These are phyloP conservation scores for Sepiola atlantica DNA, from an alignment of 2,888 invertebrate genomes.

Conservation along the genomic window DNA sequence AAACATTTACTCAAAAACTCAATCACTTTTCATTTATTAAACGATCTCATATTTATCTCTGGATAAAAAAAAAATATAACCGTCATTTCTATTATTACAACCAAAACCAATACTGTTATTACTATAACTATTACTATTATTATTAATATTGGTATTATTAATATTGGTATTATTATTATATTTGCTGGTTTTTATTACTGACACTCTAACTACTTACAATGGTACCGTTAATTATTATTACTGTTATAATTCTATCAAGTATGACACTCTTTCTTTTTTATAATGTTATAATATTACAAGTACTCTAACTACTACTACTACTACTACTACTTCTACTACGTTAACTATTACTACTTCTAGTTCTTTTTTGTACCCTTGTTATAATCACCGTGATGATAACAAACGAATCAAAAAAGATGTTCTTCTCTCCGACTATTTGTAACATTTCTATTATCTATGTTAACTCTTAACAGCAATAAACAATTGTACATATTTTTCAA, in stretches of 20 bases:
- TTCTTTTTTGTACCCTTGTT: conserved; percentile 6
- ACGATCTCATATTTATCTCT: neutral
- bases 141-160: conserved; percentile 8
- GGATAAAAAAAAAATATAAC: neutral
- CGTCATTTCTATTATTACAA: neutral
- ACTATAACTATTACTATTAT: neutral
- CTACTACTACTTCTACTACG: neutral
- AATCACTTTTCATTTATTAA: conserved; percentile 32
- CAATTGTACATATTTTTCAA: conserved; percentile 44
- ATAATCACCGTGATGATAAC: neutral
- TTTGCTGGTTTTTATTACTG: neutral
- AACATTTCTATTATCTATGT: conserved; percentile 32
- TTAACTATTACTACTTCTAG: neutral
- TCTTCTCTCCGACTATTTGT: neutral
- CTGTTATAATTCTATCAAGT: neutral
- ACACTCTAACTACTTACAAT: neutral
- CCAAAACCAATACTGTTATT: neutral
- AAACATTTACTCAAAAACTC: neutral
- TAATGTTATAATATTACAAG: neutral
- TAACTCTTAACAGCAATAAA: conserved; percentile 44
- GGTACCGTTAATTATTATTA: neutral
- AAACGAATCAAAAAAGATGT: neutral
- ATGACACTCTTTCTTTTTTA: neutral
- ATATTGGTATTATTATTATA: neutral
- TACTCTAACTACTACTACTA: neutral